Conservation (phyloP, 2,113 vertebrate species). For the Ictalurus punctatus region DNA sequence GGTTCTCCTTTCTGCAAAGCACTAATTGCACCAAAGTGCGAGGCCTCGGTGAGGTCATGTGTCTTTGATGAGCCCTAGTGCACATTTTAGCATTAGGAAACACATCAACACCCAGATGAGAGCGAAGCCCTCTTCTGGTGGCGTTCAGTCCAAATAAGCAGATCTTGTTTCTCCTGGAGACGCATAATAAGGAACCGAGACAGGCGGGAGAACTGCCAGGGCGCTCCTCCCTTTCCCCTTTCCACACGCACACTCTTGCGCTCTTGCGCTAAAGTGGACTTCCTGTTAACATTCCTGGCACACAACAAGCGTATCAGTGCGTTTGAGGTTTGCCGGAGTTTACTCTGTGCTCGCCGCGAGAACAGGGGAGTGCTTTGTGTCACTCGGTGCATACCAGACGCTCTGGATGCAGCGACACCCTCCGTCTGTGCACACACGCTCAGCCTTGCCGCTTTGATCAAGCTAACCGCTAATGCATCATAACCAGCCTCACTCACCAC, state of each 20-base stretch:
- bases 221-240: conserved; percentile 25
- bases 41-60: conserved; percentile 62
- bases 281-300: conserved; percentile 65
- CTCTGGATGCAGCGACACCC: conserved; percentile 52
- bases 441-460: conserved; percentile 56
- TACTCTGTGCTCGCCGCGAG: conserved; percentile 53
- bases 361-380: conserved; percentile 63
- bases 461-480: conserved; percentile 58
- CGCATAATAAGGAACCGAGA: conserved; percentile 58
- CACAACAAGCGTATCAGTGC: conserved; percentile 54
- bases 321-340: conserved; percentile 55
- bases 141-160: conserved; percentile 66
- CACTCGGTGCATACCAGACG: conserved; percentile 48
- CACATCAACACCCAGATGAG: conserved; percentile 46
- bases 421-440: conserved; percentile 34
- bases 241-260: conserved; percentile 15
- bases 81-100: conserved; percentile 54
- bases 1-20: background rate
- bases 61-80: conserved; percentile 65
- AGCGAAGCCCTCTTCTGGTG: conserved; percentile 43
- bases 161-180: conserved; percentile 64
- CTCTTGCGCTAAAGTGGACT: conserved; percentile 57
- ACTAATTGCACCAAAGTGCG: conserved; percentile 49
- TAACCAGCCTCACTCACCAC: conserved; percentile 59
- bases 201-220: conserved; percentile 41